Evolutionary conservation across 2,113 vertebrate species (phyloP), one percentile per base, ranked within the genome.

Genomic region (Chloroceryle aenea): DNA sequence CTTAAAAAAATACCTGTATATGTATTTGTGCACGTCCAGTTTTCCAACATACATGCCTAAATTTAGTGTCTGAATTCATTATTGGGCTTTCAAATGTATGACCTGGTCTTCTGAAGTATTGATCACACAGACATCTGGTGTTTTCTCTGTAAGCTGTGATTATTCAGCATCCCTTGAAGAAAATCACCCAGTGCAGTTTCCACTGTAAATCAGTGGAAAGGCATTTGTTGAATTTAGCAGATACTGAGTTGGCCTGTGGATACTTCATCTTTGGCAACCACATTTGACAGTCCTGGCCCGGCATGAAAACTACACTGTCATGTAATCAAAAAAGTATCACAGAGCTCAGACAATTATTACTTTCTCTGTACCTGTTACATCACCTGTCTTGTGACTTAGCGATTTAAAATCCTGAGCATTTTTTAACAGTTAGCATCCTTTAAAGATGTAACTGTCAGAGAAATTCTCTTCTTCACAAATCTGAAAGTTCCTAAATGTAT

Each of bases 161-260:
- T 95, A 87, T 90, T 93, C 93, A 93, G 72, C 82, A 72, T 86
- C 81, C 85, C 80, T 93, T 95, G 73, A 87, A 75, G 50, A 94
- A 88, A 96, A 94, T 68, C 88, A 80, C 43, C 43, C 64, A 34
- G 27, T 48, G 59, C 56, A 74, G 68, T 74, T 96, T 80, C 47
- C 63, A 76, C 89, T 90, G 95, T 50, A 92, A 61, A 71, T 74
- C 62, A 66, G 22, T 72, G 30, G 55, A 75, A 80, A 90, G 78
- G 55, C 12, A 62, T 38, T 67, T 94, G 59, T 61, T 75, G 73
- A 74, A 40, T 86, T 90, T 30, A 69, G 77, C 56, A 71, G 72
- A 52, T 56, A 30, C 16, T 43, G 71, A 76, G 43, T 71, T 62
- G 38, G 19, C 58, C 43, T 2, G 7, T 40, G 58, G 50, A 38